phyloP scores from a whole-genome alignment of 2,113 vertebrate species.

The Sphaerodactylus townsendi region DNA sequence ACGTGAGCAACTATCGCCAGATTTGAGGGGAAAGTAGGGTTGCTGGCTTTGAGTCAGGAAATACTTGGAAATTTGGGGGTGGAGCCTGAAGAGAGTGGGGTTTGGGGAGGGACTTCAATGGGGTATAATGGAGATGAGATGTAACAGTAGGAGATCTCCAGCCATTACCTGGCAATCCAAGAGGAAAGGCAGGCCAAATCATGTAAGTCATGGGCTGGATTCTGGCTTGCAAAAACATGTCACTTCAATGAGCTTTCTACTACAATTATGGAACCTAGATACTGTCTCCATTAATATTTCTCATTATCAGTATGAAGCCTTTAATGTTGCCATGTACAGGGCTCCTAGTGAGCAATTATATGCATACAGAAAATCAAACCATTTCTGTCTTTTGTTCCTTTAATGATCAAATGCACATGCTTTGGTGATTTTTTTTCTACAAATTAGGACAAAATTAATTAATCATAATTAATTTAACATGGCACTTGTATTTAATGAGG shows the following conservation, averaged over 20 bases:
- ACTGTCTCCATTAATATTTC: neutral
- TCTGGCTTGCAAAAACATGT: neutral
- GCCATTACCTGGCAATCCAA: too few species aligned
- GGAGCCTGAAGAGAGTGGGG: too few species aligned
- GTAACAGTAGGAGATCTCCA: too few species aligned
- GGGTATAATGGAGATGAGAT: too few species aligned
- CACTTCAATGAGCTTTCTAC: neutral
- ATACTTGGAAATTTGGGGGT: too few species aligned
- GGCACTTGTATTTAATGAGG: neutral
- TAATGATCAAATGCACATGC: neutral
- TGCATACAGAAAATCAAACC: neutral
- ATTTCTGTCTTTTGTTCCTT: neutral
- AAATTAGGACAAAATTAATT: neutral
- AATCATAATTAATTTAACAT: constrained; percentile 8
- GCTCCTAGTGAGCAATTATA: neutral
- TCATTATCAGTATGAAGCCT: neutral
- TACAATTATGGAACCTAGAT: neutral
- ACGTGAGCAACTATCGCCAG: neutral
- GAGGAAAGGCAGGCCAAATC: neutral
- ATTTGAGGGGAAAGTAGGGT: too few species aligned
- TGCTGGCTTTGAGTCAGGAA: too few species aligned
- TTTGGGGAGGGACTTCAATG: too few species aligned
- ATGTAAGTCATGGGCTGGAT: neutral
- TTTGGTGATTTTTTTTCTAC: neutral
- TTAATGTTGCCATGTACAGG: neutral